A percentile compares a stretch with the other conserved stretches of the same genome.
These are phyloP conservation scores for Penaeus vannamei DNA, from an alignment of 1,140 invertebrate genomes.

Conservation along the genomic window DNA sequence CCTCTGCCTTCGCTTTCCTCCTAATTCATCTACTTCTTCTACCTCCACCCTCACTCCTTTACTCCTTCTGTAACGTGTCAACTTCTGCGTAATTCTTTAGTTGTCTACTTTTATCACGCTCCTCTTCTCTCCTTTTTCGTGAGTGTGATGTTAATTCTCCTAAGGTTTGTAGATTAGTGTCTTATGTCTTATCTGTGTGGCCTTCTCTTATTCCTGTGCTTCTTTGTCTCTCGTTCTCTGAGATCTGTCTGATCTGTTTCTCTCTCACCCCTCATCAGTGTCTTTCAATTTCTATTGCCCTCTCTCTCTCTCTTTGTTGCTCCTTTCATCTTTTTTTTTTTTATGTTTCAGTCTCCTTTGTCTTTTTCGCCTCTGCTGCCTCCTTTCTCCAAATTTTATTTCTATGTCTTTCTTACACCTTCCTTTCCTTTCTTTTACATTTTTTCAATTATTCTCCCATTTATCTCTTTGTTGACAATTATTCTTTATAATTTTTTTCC, in stretches of 20 bases:
- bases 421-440: not conserved
- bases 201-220: no score
- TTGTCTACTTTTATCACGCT: no score
- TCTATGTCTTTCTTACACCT: not conserved
- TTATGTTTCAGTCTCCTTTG: not conserved
- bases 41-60: no score
- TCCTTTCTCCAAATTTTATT: not conserved
- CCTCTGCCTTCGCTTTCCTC: no score
- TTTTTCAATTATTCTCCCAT: conserved; percentile 16
- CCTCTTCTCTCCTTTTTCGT: no score
- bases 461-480: not conserved
- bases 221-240: no score
- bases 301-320: not conserved
- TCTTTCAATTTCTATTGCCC: not conserved
- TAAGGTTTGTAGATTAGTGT: no score
- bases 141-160: no score
- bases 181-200: no score
- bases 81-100: no score
- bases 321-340: not conserved
- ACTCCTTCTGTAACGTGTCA: no score
- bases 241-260: not conserved
- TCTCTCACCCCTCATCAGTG: not conserved
- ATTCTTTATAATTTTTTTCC: not conserved
- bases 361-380: conserved; percentile 27
- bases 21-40: no score